Conservation (phyloP, 2,113 vertebrate genomes). For the Origma solitaria region DNA sequence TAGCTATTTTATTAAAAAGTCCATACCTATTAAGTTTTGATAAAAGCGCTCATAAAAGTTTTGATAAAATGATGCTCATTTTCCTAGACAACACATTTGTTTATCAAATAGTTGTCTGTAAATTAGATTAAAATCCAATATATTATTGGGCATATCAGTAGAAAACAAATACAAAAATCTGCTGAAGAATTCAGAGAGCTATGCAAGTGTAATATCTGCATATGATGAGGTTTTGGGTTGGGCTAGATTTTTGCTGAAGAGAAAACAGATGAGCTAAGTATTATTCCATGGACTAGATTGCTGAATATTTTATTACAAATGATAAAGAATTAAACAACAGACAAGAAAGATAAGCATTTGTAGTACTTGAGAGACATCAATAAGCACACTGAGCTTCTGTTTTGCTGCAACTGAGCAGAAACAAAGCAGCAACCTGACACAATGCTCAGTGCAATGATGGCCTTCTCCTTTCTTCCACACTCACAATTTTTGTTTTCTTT, state of each 20-base stretch:
- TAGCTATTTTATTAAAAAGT: not conserved
- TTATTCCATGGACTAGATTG: not conserved
- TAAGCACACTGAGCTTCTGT: not conserved
- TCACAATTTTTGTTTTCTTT: not conserved
- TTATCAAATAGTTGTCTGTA: not conserved
- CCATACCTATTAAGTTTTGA: not conserved
- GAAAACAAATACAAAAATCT: not conserved
- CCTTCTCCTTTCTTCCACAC: not conserved
- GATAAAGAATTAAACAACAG: not conserved
- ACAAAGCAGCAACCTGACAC: not conserved
- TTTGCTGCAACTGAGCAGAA: not conserved
- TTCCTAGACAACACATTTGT: not conserved
- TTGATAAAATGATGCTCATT: not conserved
- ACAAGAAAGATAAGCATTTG: not conserved
- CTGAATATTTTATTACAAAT: slow-evolving; percentile 7
- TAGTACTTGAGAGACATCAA: not conserved
- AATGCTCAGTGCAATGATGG: not conserved
- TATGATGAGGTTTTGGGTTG: not conserved
- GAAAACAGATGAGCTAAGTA: not conserved
- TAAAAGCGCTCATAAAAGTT: not conserved
- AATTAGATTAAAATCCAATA: not conserved
- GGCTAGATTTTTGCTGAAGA: not conserved
- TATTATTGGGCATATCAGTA: not conserved
- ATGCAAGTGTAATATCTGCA: not conserved
- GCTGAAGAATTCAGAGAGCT: not conserved